Percentiles rank a stretch among this genome's conserved stretches.
These are phyloP conservation scores for Athetis lepigone DNA, from an alignment of 2,888 invertebrate genomes.

Conservation along the genomic window DNA sequence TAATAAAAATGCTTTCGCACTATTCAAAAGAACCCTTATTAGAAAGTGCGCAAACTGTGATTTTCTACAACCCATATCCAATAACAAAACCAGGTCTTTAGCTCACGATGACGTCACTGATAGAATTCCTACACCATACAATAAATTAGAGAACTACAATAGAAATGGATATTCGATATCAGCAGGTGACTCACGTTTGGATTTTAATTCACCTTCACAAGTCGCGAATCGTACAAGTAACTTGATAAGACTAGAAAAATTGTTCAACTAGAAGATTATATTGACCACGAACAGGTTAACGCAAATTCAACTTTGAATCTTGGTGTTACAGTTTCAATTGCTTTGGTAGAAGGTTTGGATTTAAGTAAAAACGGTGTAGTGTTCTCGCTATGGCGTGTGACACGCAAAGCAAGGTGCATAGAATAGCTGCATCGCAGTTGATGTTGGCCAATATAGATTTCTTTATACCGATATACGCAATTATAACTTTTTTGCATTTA, in stretches of 20 bases:
- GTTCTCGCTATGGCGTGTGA: constrained; percentile 77
- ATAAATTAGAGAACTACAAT: constrained; percentile 64
- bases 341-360: constrained; percentile 7
- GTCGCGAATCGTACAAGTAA: constrained; percentile 80
- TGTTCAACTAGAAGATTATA: constrained; percentile 42
- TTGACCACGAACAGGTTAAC: neutral
- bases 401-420: constrained; percentile 84
- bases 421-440: constrained; percentile 80
- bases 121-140: constrained; percentile 53
- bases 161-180: constrained; percentile 73
- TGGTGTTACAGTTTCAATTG: constrained; percentile 36
- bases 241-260: constrained; percentile 76
- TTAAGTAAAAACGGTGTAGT: constrained; percentile 49
- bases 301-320: constrained; percentile 34
- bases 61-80: constrained; percentile 48
- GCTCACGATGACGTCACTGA: constrained; percentile 39
- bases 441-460: constrained; percentile 82
- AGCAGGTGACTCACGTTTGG: constrained; percentile 76
- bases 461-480: constrained; percentile 76
- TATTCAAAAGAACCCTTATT: constrained; percentile 22
- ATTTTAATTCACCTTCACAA: constrained; percentile 74
- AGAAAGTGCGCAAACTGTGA: constrained; percentile 11
- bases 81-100: constrained; percentile 50
- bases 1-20: constrained; percentile 28
- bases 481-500: constrained; percentile 72